Evolutionary conservation across 2,888 invertebrate genomes (phyloP), one percentile per base, ranked within the genome.

Genomic region (Cryptosula pallasiana): DNA sequence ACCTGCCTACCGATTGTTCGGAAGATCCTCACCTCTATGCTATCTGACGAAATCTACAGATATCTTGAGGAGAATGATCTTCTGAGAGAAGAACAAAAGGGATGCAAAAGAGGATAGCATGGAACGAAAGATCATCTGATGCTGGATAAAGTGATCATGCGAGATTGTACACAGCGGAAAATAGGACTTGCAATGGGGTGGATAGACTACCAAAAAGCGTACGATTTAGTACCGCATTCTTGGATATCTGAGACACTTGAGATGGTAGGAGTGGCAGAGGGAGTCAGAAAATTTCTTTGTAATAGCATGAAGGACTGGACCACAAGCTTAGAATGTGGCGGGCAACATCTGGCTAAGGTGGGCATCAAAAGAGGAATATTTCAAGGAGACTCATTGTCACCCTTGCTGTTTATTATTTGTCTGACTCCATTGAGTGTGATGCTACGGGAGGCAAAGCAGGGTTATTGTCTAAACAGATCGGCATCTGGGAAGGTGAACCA

Each of bases 41-140:
- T 57, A 23, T 9, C 57, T 57, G 25, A 23, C 5, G 57, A 57
- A 25, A 57, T 57, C 20, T 57, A 57, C 57, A 57, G 57, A 23
- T 23, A 57, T 23, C 25, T 57, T 9, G 57, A 57, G 25, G 25
- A 57, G 5, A 57, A 57, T 23, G 25, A 57, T n/a, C 25, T 57
- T 5, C 5, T 57, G n/a, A 23, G 25, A 25, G 57, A 57, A 57
- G 57, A 57, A 25, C 57, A 57, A 25, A 57, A 57, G 25, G 5
- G 57, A 57, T 57, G 57, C 25, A 57, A 23, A 57, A 5, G 13
- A 57, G 5, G 57, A 57, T 57, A 57, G 3, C 5, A 57, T 5
- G 25, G 57, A 57, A 57, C 57, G 3, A 57, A 57, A 57, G 57
- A 57, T 23, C 57, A 57, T 57, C n/a, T 57, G 57, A 57, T 57